These are phyloP conservation scores for Sialia sialis DNA, from an alignment of 2,113 vertebrate genomes.

Conservation along the genomic window DNA sequence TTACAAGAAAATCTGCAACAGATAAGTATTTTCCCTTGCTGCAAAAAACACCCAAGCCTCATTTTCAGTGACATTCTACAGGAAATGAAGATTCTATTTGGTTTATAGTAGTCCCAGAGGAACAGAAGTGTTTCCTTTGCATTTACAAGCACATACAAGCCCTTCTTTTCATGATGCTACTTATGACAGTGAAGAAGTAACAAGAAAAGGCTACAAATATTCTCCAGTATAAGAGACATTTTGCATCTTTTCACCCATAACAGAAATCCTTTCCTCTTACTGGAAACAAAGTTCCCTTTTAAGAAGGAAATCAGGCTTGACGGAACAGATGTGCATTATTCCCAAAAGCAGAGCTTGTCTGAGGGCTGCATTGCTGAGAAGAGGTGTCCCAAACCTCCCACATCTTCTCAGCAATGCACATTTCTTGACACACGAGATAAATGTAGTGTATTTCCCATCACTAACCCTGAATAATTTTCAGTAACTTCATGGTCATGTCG, in stretches of 20 bases:
- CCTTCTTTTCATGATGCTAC: background rate
- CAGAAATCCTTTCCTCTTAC: background rate
- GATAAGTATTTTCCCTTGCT: background rate
- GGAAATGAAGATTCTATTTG: background rate
- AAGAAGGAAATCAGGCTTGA: background rate
- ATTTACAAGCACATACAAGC: background rate
- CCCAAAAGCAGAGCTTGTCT: background rate
- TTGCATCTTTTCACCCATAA: background rate
- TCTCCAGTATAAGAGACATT: background rate
- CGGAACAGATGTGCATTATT: background rate
- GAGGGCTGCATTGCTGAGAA: background rate
- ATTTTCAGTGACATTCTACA: background rate
- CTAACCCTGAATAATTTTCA: background rate
- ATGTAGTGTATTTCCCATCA: background rate
- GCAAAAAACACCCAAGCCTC: background rate
- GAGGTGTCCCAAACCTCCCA: background rate
- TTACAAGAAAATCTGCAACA: background rate
- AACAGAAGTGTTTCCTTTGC: background rate
- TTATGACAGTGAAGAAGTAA: background rate
- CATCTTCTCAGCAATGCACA: background rate
- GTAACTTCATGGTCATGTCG: background rate
- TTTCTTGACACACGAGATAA: background rate
- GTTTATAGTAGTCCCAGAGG: background rate
- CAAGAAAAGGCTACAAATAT: background rate
- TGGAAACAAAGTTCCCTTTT: background rate